Base-by-base conservation (phyloP, 1,140 invertebrate genomes). In the Plodia interpunctella region DNA sequence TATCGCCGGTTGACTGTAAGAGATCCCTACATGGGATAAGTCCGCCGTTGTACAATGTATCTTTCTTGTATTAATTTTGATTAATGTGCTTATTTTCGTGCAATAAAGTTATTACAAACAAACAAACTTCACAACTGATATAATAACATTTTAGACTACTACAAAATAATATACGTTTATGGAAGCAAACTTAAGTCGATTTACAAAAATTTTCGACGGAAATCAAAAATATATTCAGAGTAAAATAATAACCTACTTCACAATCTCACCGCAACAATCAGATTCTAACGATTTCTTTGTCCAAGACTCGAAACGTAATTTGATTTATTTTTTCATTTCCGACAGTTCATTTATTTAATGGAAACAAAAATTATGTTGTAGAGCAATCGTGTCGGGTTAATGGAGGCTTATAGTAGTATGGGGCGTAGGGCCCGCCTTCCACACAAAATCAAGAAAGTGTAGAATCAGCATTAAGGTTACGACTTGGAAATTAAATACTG, bases 331-430 rank as follows among this genome's bases (percentile, higher is more conserved):
- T 67, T 68, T 68, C 65, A 73, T 78, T 78, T 75, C 75, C 75
- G 70, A 67, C 68, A 67, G 63, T 68, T 72, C 68, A 70, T 78
- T 75, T 70, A 68, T 73, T 64, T 71, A 65, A 72, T 70, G 68
- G 72, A 65, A 70, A 75, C 68, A 72, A 64, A 76, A 75, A 78
- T 78, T 68, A 75, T 75, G 75, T 78, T 78, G 75, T 75, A 73
- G 60, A 65, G 68, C 53, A 72, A 68, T 68, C 73, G 64, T 64
- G 60, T 55, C 54, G 57, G 44, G 63, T 63, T 71, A 72, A 72
- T 69, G 63, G 66, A 64, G 60, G 60, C 64, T 63, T 63, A 59
- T 57, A 61, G 64, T 55, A 70, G n/a, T n/a, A n/a, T n/a, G 63
- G 44, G 49, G 21, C 49, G 28, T 19, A 32, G 13, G 17, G 53